Evolutionary conservation across 2,888 invertebrate genomes (phyloP).

Genomic region (Nomada goodeniana): DNA sequence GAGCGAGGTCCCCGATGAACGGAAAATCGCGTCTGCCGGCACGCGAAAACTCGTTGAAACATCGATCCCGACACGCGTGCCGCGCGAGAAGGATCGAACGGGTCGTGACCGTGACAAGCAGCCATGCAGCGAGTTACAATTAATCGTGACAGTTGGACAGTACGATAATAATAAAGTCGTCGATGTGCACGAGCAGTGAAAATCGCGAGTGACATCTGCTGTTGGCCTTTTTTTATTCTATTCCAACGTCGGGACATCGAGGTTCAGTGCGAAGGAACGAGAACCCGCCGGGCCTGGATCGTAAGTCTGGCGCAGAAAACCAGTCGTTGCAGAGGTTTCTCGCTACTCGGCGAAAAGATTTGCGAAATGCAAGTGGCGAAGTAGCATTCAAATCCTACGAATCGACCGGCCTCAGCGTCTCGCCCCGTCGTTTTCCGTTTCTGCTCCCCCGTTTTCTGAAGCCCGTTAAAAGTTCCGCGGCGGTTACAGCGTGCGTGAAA

Average conservation of each 20-base stretch:
- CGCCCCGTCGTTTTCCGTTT: background rate
- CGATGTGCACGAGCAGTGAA: slow-evolving; percentile 40
- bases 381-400: slow-evolving; percentile 25
- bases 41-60: slow-evolving; percentile 12
- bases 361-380: slow-evolving; percentile 21
- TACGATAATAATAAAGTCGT: slow-evolving; percentile 31
- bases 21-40: slow-evolving; percentile 18
- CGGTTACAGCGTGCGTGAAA: slow-evolving; percentile 22
- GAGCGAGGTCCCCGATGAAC: slow-evolving; percentile 35
- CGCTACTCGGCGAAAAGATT: slow-evolving; percentile 24
- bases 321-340: slow-evolving; percentile 56
- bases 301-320: slow-evolving; percentile 41
- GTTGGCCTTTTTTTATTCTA: background rate
- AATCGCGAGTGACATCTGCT: slow-evolving; percentile 41
- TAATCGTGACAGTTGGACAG: slow-evolving; percentile 33
- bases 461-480: slow-evolving; percentile 39
- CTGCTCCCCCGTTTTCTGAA: background rate
- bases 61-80: slow-evolving; percentile 20
- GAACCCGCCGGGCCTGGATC: slow-evolving; percentile 35
- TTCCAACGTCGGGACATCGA: background rate
- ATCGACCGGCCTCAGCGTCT: background rate
- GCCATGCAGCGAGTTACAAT: slow-evolving; percentile 7
- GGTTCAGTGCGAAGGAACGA: slow-evolving; percentile 24
- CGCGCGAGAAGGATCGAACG: slow-evolving; percentile 23
- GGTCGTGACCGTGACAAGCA: slow-evolving; percentile 24